These are phyloP conservation scores for Chaetura pelagica DNA, from an alignment of 2,113 vertebrate species.

Conservation along the genomic window DNA sequence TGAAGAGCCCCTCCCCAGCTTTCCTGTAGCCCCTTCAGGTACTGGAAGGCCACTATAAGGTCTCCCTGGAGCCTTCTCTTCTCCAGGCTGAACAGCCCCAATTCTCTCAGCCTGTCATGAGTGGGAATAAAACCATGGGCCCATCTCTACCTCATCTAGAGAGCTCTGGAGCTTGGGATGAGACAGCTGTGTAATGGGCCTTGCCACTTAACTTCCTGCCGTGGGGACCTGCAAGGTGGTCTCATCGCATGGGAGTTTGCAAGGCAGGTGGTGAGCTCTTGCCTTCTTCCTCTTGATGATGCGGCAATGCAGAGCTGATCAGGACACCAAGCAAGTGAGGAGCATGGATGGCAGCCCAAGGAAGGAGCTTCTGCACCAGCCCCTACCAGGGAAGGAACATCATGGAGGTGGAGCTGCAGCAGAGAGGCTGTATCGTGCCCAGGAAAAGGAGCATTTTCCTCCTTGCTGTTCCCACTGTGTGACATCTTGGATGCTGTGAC, in stretches of 20 bases:
- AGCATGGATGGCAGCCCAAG: background rate
- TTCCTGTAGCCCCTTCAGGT: too few species aligned
- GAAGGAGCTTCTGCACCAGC: background rate
- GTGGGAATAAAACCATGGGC: background rate
- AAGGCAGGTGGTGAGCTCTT: background rate
- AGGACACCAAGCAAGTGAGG: accelerated
- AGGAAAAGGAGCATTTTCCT: background rate
- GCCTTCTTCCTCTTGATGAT: background rate
- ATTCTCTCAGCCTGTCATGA: too few species aligned
- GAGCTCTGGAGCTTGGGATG: background rate
- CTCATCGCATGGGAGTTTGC: background rate
- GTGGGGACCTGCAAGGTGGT: background rate
- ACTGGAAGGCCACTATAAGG: too few species aligned
- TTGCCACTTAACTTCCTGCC: background rate
- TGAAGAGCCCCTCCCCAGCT: too few species aligned
- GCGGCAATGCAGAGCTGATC: accelerated
- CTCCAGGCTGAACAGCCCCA: too few species aligned
- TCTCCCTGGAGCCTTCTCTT: too few species aligned
- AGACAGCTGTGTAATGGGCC: background rate
- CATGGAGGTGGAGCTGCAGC: background rate
- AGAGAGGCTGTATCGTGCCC: background rate
- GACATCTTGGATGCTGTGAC: background rate
- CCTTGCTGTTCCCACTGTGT: background rate
- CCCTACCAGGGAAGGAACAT: background rate
- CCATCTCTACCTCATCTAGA: background rate